Evolutionary conservation across 1,140 invertebrate species (phyloP), one percentile per base, ranked within the genome.

Genomic region (Lordiphosa mommai): DNA sequence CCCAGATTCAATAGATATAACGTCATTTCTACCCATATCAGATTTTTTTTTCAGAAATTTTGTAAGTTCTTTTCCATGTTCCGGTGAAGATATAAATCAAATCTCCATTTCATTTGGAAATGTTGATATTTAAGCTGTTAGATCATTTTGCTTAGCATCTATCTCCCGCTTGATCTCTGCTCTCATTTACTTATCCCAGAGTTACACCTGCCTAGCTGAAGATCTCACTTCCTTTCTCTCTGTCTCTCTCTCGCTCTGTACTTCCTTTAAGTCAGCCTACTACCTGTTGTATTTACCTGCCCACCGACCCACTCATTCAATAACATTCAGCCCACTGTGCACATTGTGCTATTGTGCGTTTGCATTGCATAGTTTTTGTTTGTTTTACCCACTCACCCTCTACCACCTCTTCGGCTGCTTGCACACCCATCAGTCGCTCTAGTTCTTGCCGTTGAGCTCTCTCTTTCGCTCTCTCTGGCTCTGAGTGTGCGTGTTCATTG

Each of bases 401-500:
- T 44, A 23, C 30, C 27, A 69, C 27, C 56, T 52, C 23, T 27
- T 27, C 23, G 23, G 23, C 23, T 27, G 23, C 23, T 27, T 27
- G 23, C 23, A 27, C 23, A 27, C 23, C 23, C 23, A 27, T 27
- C 23, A 27, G 51, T 32, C 61, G 47, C 71, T 66, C 61, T 60
- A 43, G 32, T 56, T 73, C 38, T 66, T 49, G 2, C 12, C 44
- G 29, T 4, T 33, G 20, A 17, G 23, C 34, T 5, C 8, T 29
- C 47, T 27, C 58, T 46, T 13, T 63, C 32, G 20, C 13, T 37
- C 27, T 17, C 4, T 34, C 41, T 38, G 37, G 50, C 58, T 53
- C 55, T 59, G 60, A 76, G 77, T 84, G 66, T 82, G 77, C 71
- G 77, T 82, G 77, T 71, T 72, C 76, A 82, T 61, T 82, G 76